A percentile compares a stretch with the other conserved stretches of the same genome.
phyloP scores from a whole-genome alignment of 2,797 vertebrate species.

The Spinus pinus region DNA sequence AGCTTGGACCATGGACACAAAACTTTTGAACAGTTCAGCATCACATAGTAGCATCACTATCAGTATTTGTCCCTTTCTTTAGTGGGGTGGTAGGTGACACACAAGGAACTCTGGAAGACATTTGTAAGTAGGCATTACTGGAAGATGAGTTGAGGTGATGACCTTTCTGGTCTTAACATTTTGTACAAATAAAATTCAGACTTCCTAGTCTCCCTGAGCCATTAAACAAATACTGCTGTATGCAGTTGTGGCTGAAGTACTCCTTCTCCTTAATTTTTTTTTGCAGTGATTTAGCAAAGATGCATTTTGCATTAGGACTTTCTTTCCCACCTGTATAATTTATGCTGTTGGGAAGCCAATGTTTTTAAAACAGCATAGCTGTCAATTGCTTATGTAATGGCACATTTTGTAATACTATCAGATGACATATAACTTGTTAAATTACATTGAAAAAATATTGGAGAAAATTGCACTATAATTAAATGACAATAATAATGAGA shows the following conservation, averaged over 20 bases:
- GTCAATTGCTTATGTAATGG: constrained; percentile 42
- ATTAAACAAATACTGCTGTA: neutral
- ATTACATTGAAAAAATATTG: constrained; percentile 57
- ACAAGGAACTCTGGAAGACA: neutral
- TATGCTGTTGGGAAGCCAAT: constrained; percentile 46
- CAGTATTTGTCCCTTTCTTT: neutral
- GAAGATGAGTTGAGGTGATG: neutral
- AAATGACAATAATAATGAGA: constrained; percentile 76
- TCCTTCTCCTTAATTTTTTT: neutral
- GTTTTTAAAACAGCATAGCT: constrained; percentile 67
- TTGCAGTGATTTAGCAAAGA: neutral
- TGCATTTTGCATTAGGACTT: constrained; percentile 16
- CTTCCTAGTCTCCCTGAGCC: neutral
- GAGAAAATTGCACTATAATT: constrained; percentile 52
- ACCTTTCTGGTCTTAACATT: neutral
- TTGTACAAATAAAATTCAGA: neutral
- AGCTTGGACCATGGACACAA: neutral
- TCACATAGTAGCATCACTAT: neutral
- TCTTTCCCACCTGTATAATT: constrained; percentile 40
- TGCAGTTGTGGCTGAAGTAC: neutral
- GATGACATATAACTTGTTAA: constrained; percentile 50
- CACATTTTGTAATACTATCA: constrained; percentile 51
- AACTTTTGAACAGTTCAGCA: neutral
- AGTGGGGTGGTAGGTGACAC: neutral
- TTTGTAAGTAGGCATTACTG: neutral